A percentile compares a stretch with the other conserved stretches of the same genome.
Conservation (phyloP, 2,888 invertebrate species). For the Acronicta aceris region DNA sequence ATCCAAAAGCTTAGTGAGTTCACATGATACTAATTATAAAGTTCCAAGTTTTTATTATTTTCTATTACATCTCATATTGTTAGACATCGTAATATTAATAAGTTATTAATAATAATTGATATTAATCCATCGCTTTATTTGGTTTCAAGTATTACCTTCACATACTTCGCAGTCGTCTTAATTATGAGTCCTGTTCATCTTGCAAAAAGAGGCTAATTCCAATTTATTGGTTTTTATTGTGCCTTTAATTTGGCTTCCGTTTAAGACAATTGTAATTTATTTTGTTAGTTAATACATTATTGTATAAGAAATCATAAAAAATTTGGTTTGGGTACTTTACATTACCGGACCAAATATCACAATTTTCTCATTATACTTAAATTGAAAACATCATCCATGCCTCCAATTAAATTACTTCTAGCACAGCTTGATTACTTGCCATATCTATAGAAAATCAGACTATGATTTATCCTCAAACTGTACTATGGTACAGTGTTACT, state of each 20-base stretch:
- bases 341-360: no score
- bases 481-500: no score
- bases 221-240: neutral
- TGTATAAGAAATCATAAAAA: no score
- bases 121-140: slow-evolving; percentile 26
- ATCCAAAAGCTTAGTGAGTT: slow-evolving; percentile 36
- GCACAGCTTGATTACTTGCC: no score
- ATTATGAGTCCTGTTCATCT: slow-evolving; percentile 19
- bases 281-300: no score
- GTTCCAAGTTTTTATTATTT: slow-evolving; percentile 32
- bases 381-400: no score
- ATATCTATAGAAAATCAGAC: slow-evolving; percentile 4
- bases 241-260: neutral
- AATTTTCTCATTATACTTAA: no score
- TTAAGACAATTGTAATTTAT: neutral
- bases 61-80: slow-evolving; percentile 33
- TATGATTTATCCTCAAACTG: slow-evolving; percentile 15
- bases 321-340: no score
- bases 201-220: slow-evolving; percentile 13
- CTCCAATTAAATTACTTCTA: no score
- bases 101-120: slow-evolving; percentile 19
- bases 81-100: no score
- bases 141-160: slow-evolving; percentile 25
- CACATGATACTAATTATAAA: slow-evolving; percentile 16
- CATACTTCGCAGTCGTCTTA: slow-evolving; percentile 16